Conservation (phyloP, 2,888 invertebrate species). For the Ceriagrion tenellum region DNA sequence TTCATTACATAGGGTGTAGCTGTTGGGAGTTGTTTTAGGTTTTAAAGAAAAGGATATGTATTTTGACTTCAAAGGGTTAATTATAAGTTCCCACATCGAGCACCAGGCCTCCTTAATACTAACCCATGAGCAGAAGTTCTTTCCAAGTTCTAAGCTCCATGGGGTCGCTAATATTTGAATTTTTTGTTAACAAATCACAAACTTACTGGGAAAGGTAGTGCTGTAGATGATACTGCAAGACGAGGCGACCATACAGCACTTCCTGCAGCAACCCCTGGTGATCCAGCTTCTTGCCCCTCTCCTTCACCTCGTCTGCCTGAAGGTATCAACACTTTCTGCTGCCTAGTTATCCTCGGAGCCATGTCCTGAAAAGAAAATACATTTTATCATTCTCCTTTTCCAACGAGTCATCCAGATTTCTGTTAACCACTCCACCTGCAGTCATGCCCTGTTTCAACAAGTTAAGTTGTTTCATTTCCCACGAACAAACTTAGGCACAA, state of each 20-base stretch:
- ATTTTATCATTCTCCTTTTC: neutral
- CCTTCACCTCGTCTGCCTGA: conserved; percentile 25
- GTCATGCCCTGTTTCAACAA: neutral
- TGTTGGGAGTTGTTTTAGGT: no score
- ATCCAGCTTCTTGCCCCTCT: conserved; percentile 40
- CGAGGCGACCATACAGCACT: conserved; percentile 43
- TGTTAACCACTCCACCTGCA: no score
- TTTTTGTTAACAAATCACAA: neutral
- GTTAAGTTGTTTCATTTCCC: no score
- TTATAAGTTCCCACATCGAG: no score
- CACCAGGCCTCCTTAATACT: no score
- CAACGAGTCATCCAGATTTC: neutral
- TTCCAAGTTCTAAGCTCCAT: no score
- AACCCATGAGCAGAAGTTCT: no score
- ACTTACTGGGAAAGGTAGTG: conserved; percentile 29
- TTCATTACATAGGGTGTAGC: no score
- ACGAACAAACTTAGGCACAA: neutral
- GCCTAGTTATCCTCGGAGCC: conserved; percentile 82
- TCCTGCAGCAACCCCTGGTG: neutral
- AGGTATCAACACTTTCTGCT: conserved; percentile 79
- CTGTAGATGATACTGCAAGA: conserved; percentile 45
- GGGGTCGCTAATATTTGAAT: no score
- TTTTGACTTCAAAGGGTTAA: no score
- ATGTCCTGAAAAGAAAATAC: conserved; percentile 78
- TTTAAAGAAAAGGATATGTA: no score